phyloP scores from a whole-genome alignment of 2,113 vertebrate species.

The Embiotoca jacksoni region DNA sequence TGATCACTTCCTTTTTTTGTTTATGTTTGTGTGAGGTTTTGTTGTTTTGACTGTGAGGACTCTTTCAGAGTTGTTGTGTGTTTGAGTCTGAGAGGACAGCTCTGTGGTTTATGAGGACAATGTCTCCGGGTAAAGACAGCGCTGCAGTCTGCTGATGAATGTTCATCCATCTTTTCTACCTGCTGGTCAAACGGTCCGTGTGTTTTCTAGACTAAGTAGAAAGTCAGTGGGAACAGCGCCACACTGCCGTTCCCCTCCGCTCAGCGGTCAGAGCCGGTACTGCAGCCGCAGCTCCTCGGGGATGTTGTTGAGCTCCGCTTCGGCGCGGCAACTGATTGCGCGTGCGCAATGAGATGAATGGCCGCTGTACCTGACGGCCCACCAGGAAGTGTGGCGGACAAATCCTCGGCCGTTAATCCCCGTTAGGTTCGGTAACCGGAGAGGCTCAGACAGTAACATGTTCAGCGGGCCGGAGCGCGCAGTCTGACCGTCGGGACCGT shows the following conservation, averaged over 20 bases:
- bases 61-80: too few relatives aligned
- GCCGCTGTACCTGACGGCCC: constrained; percentile 82
- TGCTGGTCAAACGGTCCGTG: too few relatives aligned
- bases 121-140: too few relatives aligned
- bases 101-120: too few relatives aligned
- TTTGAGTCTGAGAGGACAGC: too few relatives aligned
- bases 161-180: background rate
- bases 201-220: background rate
- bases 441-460: constrained; percentile 62
- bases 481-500: constrained; percentile 55
- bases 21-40: too few relatives aligned
- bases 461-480: constrained; percentile 50
- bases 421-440: constrained; percentile 64
- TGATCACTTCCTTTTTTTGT: too few relatives aligned
- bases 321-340: constrained; percentile 35
- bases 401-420: constrained; percentile 79
- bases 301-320: constrained; percentile 34
- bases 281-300: constrained; percentile 21
- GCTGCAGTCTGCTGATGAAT: background rate
- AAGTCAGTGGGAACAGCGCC: constrained; percentile 47
- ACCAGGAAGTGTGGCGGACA: constrained; percentile 85
- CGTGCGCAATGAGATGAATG: constrained; percentile 83
- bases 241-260: rapidly evolving
- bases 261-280: constrained; percentile 35
- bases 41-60: too few relatives aligned